Conservation (phyloP, 1,140 invertebrate genomes). For the Ditylenchus dipsaci region DNA sequence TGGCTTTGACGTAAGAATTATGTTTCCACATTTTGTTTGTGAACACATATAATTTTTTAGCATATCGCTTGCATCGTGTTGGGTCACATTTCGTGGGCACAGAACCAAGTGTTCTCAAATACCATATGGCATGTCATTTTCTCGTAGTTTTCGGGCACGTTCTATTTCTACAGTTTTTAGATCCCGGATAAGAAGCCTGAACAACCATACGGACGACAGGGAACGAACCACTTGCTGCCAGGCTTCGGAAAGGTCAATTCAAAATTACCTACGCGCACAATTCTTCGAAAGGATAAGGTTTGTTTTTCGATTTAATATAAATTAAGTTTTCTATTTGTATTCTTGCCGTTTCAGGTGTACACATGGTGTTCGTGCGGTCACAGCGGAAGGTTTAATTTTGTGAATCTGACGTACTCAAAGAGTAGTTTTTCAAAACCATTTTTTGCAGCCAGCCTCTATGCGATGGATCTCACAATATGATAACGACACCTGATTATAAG, state of each 20-base stretch:
- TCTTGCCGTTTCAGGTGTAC: constrained; percentile 64
- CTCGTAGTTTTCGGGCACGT: not conserved
- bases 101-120: constrained; percentile 52
- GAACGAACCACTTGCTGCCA: constrained; percentile 53
- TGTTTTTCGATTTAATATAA: not conserved
- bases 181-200: constrained; percentile 52
- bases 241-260: constrained; percentile 48
- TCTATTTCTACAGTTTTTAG: constrained; percentile 37
- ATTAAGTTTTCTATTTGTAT: constrained; percentile 2
- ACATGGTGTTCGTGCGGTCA: constrained; percentile 87
- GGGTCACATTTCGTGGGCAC: constrained; percentile 56
- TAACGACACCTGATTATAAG: constrained; percentile 64
- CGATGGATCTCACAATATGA: constrained; percentile 79
- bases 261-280: constrained; percentile 51
- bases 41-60: constrained; percentile 22
- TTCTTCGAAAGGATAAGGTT: constrained; percentile 68
- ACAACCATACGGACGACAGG: constrained; percentile 53
- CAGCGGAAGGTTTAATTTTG: constrained; percentile 65
- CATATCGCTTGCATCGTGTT: constrained; percentile 50
- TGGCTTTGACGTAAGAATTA: not conserved
- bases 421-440: not conserved
- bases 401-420: too few relatives aligned
- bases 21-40: not conserved
- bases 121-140: constrained; percentile 48
- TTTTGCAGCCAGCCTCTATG: constrained; percentile 70